Evolutionary conservation across 2,113 vertebrate species (phyloP), one percentile per base, ranked within the genome.

Genomic region (Apaloderma vittatum): DNA sequence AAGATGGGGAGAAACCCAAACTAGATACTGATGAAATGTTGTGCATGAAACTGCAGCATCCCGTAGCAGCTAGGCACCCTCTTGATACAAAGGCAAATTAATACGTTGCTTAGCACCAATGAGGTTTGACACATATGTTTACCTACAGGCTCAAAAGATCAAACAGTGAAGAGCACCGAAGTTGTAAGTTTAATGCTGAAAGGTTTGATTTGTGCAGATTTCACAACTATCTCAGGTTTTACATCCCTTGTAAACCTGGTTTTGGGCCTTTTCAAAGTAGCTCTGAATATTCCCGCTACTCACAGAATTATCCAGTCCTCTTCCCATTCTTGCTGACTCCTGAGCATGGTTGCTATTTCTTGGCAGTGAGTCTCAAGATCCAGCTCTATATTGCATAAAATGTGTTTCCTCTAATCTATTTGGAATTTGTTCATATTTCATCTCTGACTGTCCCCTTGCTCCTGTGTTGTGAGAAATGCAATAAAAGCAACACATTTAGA

Each of bases 131-230:
- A 93, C 83, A 26, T 65, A 55, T 46, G 21, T 74, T 97, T 91
- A 95, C 61, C 83, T 89, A 93, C 18, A 92, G 55, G 51, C 68
- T 95, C 46, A 84, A 86, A 91, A 94, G 65, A 86, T 86, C 82
- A 88, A 83, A 76, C 1, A 0, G 36, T 27, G 55, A 77, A 86
- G 43, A 95, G 19, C 46, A 67, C 2, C 68, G 22, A 74, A 84
- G 27, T 63, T 77, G 18, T 59, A 52, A 80, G 29, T 51, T 86
- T 59, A 74, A 80, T 32, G n/a, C 72, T 86, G 29, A 84, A 16
- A 66, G 5, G 21, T 15, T 51, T 83, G 32, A 37, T 62, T 21
- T 22, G 11, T 54, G 76, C 29, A 78, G 67, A 83, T 95, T 83
- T 86, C 76, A 83, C 55, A 70, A 15, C 49, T 14, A 11, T 21